Evolutionary conservation across 2,888 invertebrate genomes (phyloP), one percentile per base, ranked within the genome.

Genomic region (Polymixis lichenea): DNA sequence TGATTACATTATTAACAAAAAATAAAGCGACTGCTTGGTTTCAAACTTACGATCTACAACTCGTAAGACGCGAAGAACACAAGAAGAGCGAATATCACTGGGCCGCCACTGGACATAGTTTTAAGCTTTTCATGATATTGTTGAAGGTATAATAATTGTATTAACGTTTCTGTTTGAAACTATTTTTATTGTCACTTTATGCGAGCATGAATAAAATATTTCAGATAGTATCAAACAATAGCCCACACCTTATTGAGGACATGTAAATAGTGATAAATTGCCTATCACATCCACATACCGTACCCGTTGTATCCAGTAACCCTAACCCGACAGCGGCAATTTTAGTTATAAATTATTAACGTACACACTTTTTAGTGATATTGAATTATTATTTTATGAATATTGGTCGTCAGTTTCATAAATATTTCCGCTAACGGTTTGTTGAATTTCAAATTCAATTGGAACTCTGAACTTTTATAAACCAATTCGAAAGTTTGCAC

Each of bases 241-340:
- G 58, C 19, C 46, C 28, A n/a, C 17, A 77, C 38, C 51, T 51
- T 55, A 60, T 55, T 51, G 8, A 49, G 49, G 60, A 32, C 32
- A 67, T 43, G 25, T 73, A 73, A 78, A 69, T 78, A 67, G 61
- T 81, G 62, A 81, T 73, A 81, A 62, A 83, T 81, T 61, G 53
- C 79, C 69, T 70, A 70, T 81, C 79, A 78, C 28, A 61, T 46
- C 56, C 77, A 82, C n/a, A 51, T 38, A 70, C 71, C 65, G 22
- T 65, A 65, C 32, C 61, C 78, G 38, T 49, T 83, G 73, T 78
- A 69, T 43, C 43, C 51, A 55, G 32, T 51, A 55, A 78, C 79
- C 66, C 58, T 58, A 55, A 78, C 49, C 28, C 17, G 69, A 43
- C 51, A 53, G 58, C 28, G 32, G 74, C 70, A 55, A 73, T 67